Percentiles rank a stretch among this genome's conserved stretches.
phyloP scores from a whole-genome alignment of 2,113 vertebrate species.

The Melanocharis versteri region DNA sequence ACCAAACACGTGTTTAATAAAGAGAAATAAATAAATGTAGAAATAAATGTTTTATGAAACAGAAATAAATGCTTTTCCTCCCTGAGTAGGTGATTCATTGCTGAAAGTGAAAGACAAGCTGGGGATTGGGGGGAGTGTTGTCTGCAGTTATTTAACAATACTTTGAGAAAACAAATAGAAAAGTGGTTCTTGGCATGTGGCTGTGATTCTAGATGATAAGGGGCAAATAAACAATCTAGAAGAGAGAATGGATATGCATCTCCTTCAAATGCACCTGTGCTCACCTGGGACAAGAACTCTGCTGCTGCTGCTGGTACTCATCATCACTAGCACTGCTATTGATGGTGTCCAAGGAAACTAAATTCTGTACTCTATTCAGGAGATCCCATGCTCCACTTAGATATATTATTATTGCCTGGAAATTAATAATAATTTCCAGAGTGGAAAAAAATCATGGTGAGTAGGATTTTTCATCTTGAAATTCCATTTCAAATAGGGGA shows the following conservation, averaged over 20 bases:
- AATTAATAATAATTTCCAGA: neutral
- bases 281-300: neutral
- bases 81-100: neutral
- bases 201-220: neutral
- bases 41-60: neutral
- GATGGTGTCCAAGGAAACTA: neutral
- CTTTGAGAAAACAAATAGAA: neutral
- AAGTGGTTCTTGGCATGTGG: neutral
- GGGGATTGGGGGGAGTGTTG: too few relatives aligned
- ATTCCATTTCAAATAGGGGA: neutral
- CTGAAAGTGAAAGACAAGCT: neutral
- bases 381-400: neutral
- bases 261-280: neutral
- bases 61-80: neutral
- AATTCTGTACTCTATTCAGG: neutral
- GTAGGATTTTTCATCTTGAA: neutral
- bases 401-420: neutral
- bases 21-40: neutral
- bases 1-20: neutral
- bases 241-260: neutral
- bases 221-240: neutral
- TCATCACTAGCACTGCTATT: neutral
- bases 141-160: rapidly evolving
- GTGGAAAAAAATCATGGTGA: rapidly evolving
- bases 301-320: neutral